Base-by-base conservation (phyloP, 1,140 invertebrate genomes). In the Drosophila albomicans region DNA sequence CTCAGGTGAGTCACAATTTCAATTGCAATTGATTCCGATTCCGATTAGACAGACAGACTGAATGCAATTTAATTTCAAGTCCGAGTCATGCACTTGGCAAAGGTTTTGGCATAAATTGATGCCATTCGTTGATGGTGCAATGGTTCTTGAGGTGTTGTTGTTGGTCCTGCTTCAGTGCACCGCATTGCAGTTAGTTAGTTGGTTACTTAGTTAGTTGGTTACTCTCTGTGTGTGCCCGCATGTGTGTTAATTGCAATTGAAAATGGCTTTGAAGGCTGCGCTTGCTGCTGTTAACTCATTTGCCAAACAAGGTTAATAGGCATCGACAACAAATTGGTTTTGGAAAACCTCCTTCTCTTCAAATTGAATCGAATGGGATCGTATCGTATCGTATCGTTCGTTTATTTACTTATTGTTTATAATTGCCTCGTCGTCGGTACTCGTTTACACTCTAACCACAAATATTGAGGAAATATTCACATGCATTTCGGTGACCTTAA, bases 1-100 rank as follows among this genome's bases (percentile, higher is more conserved):
- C 94, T 99, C 59, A 99, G 98, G 98, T 99, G 92, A 94, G 94
- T 92, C 51, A 43, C 11, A n/a, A 25, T 25, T 25, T 25, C 20
- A 43, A n/a, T 38, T 10, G 30, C 30, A 10, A 7, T n/a, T n/a
- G n/a, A n/a, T 38, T 38, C 7, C 2, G 35, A 10, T 25, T 25
- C 20, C 35, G 10, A 10, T 3, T 28, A 49, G 48, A 49, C 59
- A 1, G 38, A 41, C 30, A 10, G 38, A 41, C 5, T 32, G 58
- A 25, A 25, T 25, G 20, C 3, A 25, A 25, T 78, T 28, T 20
- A 28, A 32, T 38, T 70, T 11, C 15, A 11, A 38, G 54, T 68
- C 46, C 28, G 13, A 52, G 38, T 46, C 52, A 16, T 73, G 70
- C 70, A 61, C 64, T 73, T 73, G 69, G 62, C 70, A 67, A 73